Evolutionary conservation across 2,797 vertebrate species (phyloP).

Genomic region (Epinephelus malabaricus): DNA sequence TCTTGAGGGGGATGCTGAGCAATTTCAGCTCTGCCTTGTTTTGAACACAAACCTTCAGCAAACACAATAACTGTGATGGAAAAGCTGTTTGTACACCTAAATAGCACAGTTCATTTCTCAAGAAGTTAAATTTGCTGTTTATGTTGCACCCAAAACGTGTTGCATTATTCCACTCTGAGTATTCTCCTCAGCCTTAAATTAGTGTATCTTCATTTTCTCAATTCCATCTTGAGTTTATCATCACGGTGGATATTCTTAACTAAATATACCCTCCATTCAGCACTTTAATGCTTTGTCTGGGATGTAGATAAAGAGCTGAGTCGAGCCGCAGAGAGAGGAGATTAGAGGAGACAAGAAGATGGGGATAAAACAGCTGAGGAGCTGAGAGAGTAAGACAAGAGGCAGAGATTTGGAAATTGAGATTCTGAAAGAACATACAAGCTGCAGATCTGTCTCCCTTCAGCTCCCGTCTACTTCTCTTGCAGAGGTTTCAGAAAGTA

Average conservation of each 20-base stretch:
- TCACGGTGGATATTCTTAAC: slow-evolving; percentile 29
- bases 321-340: slow-evolving; percentile 42
- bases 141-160: neutral
- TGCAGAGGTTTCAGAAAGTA: slow-evolving; percentile 28
- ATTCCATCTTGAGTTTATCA: slow-evolving; percentile 26
- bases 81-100: slow-evolving; percentile 1
- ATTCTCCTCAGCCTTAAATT: neutral
- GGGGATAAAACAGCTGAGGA: slow-evolving; percentile 49
- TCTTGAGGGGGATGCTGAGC: neutral
- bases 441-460: slow-evolving; percentile 48
- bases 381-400: slow-evolving; percentile 58
- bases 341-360: slow-evolving; percentile 65
- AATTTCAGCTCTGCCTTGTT: slow-evolving; percentile 2
- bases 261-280: slow-evolving; percentile 54
- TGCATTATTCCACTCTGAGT: neutral
- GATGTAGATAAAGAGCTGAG: slow-evolving; percentile 57
- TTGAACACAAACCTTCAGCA: slow-evolving; percentile 5
- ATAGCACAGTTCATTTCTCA: neutral
- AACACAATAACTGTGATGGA: neutral
- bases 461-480: slow-evolving; percentile 11
- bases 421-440: slow-evolving; percentile 50
- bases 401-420: slow-evolving; percentile 60
- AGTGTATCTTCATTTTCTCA: neutral
- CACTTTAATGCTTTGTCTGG: slow-evolving; percentile 62
- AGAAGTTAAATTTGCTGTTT: neutral